Conservation (phyloP, 2,888 invertebrate genomes). For the Aphidoletes aphidimyza region DNA sequence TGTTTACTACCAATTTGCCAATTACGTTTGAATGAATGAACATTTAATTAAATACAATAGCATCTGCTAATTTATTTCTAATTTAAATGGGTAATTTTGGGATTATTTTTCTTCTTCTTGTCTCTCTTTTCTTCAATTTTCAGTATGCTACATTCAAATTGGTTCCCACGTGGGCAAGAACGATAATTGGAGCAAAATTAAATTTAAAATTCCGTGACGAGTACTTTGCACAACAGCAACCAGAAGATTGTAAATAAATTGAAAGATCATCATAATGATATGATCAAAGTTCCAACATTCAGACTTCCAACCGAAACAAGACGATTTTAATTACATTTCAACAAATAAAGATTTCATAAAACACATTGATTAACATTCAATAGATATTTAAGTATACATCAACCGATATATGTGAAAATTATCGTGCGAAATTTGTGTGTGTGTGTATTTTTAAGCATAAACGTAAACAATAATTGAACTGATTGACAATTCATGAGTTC, state of each 20-base stretch:
- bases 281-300: too few relatives aligned
- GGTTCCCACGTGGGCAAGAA: conserved; percentile 74
- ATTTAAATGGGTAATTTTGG: too few relatives aligned
- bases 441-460: too few relatives aligned
- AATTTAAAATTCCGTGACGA: conserved; percentile 73
- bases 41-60: not conserved
- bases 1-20: conserved; percentile 55
- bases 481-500: conserved; percentile 8
- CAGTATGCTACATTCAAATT: conserved; percentile 71
- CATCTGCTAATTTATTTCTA: too few relatives aligned
- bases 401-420: too few relatives aligned
- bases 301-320: too few relatives aligned
- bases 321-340: too few relatives aligned
- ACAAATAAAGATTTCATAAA: not conserved
- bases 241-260: conserved; percentile 21
- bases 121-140: conserved; percentile 56
- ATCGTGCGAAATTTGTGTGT: too few relatives aligned
- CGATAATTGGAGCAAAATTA: conserved; percentile 71
- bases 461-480: too few relatives aligned
- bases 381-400: too few relatives aligned
- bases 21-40: conserved; percentile 55
- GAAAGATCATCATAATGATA: too few relatives aligned
- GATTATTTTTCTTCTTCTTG: not conserved
- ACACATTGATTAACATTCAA: too few relatives aligned
- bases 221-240: conserved; percentile 63